These are phyloP conservation scores for Maniola jurtina DNA, from an alignment of 1,140 invertebrate species.

Conservation along the genomic window DNA sequence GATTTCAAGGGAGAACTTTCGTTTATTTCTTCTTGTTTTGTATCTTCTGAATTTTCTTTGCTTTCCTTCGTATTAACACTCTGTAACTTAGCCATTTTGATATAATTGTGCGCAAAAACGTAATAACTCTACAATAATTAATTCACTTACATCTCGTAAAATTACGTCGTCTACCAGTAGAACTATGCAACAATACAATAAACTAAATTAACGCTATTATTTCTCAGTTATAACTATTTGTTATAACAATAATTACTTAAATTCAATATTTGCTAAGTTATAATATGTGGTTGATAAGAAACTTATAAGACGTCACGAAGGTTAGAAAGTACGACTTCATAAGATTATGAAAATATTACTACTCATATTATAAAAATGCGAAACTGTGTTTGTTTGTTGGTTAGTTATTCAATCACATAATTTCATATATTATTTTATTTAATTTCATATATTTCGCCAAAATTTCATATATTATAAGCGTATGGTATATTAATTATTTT, in stretches of 20 bases:
- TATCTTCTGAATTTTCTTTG: slow-evolving; percentile 31
- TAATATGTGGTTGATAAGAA: slow-evolving; percentile 29
- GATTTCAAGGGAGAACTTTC: slow-evolving; percentile 55
- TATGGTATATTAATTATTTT: too few species aligned
- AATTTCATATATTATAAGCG: too few species aligned
- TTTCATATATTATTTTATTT: too few species aligned
- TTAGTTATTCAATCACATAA: too few species aligned
- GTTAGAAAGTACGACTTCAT: not conserved
- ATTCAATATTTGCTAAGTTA: slow-evolving; percentile 30
- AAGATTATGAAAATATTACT: too few species aligned
- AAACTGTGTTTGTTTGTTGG: too few species aligned
- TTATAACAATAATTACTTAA: slow-evolving; percentile 18
- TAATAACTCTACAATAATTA: slow-evolving; percentile 4
- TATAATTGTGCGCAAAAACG: not conserved
- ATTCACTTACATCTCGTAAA: slow-evolving; percentile 17
- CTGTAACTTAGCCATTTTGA: slow-evolving; percentile 21
- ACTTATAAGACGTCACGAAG: slow-evolving; percentile 21
- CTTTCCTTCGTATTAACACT: slow-evolving; percentile 17
- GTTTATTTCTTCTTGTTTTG: slow-evolving; percentile 38
- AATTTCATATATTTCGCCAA: too few species aligned
- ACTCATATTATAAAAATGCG: too few species aligned
- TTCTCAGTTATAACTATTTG: slow-evolving; percentile 36
- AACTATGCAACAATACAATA: slow-evolving; percentile 17
- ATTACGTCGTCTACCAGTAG: slow-evolving; percentile 14
- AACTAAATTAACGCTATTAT: slow-evolving; percentile 33